phyloP scores from a whole-genome alignment of 1,140 invertebrate genomes.

The Ostrea denselamellosa region DNA sequence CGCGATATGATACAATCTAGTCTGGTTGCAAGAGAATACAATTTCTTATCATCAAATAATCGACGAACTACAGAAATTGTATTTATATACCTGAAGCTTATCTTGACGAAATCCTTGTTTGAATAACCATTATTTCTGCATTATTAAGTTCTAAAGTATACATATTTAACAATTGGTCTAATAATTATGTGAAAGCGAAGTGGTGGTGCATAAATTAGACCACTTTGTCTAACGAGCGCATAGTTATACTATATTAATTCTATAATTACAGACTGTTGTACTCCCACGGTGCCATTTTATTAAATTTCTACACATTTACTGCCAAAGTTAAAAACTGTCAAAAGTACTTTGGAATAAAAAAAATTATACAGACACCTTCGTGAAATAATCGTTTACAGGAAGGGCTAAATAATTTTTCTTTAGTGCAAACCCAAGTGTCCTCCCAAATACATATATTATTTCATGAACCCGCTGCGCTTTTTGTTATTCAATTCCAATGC shows the following conservation, averaged over 20 bases:
- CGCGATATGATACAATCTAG: constrained; percentile 12
- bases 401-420: background rate
- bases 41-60: background rate
- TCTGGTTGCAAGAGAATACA: background rate
- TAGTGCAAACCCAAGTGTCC: background rate
- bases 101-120: background rate
- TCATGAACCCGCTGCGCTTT: background rate
- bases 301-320: background rate
- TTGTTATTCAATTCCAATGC: background rate
- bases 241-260: background rate
- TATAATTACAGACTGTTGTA: background rate
- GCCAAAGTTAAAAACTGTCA: background rate
- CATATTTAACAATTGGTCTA: constrained; percentile 8
- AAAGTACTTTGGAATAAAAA: background rate
- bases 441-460: background rate
- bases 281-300: background rate
- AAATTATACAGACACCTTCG: background rate
- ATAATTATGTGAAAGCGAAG: constrained; percentile 6
- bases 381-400: background rate
- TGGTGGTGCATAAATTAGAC: background rate
- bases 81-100: background rate
- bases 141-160: constrained; percentile 17
- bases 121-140: constrained; percentile 7
- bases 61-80: constrained; percentile 6
- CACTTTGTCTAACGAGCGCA: background rate